Base-by-base conservation (phyloP, 2,888 invertebrate species). In the Schizotus pectinicornis region DNA sequence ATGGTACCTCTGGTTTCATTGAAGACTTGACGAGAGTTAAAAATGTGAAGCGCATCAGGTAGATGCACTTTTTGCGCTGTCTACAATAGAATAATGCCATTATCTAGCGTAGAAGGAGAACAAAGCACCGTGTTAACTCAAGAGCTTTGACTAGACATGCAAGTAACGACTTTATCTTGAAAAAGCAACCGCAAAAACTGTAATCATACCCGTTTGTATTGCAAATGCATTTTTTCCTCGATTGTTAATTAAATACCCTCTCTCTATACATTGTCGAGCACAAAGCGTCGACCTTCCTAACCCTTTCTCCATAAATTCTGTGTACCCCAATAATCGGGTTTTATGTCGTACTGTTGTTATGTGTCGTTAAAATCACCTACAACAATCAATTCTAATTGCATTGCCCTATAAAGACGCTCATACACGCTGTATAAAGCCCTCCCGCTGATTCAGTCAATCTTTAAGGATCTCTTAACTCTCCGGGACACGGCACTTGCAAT, bases 311-410 rank as follows among this genome's bases (percentile, higher is more conserved):
- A 70, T 77, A 77, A 76, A 76, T 75, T 74, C 68, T 65, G 62
- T 61, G 68, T 67, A 67, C 67, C 71, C 65, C 68, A 75, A 76
- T 77, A 76, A 74, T 74, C 74, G 73, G 68, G 73, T 73, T 77
- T 77, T 76, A 77, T 73, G 75, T 74, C 71, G 69, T 65, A 64
- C 67, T 69, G 74, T 69, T 69, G 74, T 76, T 76, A 74, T 76
- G 71, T 70, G 71, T 73, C 73, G 72, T 76, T 76, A 77, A 76
- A 78, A 77, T 77, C 78, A 77, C 77, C 76, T 76, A 74, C 74
- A 76, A 76, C 77, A 76, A 78, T 78, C 77, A 77, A 75, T 77
- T 77, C 74, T 78, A 77, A 78, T 78, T 78, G 77, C 76, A 74
- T 72, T 72, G 73, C 74, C 74, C 76, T 74, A 76, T 77, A 77